A percentile compares a stretch with the other conserved stretches of the same genome.
phyloP scores from a whole-genome alignment of 1,140 invertebrate genomes.

The Andrena cerasifolii region DNA sequence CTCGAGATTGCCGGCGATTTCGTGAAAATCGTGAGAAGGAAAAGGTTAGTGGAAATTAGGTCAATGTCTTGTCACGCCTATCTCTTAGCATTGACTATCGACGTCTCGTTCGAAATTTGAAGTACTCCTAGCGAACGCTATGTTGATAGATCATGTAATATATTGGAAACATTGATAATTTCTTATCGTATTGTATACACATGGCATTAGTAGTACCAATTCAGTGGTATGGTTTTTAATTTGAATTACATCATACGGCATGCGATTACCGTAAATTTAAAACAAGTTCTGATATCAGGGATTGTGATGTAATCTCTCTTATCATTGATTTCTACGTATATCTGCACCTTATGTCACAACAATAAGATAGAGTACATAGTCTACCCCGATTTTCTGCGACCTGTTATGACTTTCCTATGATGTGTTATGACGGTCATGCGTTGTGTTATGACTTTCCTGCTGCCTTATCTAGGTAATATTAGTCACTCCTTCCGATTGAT shows the following conservation, averaged over 20 bases:
- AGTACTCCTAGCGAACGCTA: not conserved
- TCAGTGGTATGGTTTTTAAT: not conserved
- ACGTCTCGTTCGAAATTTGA: not conserved
- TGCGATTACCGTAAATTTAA: not conserved
- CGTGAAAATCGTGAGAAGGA: not conserved
- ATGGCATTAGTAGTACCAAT: not conserved
- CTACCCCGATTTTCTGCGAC: too few relatives aligned
- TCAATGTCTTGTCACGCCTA: conserved; percentile 3
- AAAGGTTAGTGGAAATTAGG: conserved; percentile 20
- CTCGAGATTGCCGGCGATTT: not conserved
- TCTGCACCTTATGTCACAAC: not conserved
- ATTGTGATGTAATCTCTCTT: not conserved
- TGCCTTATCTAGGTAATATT: not conserved
- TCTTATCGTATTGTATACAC: not conserved
- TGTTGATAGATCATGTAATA: not conserved
- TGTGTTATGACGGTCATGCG: conserved; percentile 5
- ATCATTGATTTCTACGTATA: not conserved
- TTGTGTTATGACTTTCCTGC: not conserved
- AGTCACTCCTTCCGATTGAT: not conserved
- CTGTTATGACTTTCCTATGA: not conserved
- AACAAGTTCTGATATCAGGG: not conserved
- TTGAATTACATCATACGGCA: not conserved
- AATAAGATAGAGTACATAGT: not conserved
- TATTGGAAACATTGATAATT: conserved; percentile 26
- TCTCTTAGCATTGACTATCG: not conserved